These are phyloP conservation scores for Volucella zonaria DNA, from an alignment of 2,888 invertebrate genomes.

Conservation along the genomic window DNA sequence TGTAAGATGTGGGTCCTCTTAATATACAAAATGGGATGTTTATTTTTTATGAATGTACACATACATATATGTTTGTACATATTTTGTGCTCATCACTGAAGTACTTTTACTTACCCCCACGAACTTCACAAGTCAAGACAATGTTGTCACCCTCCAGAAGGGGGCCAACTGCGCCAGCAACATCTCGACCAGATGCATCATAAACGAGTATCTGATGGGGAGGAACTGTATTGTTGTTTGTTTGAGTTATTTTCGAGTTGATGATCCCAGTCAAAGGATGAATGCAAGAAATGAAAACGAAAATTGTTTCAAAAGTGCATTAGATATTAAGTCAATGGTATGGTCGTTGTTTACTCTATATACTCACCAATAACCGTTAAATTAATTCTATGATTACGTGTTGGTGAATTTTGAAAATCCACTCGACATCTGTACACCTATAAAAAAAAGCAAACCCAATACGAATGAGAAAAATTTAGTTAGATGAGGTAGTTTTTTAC, in stretches of 20 bases:
- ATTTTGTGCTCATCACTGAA: conserved; percentile 31
- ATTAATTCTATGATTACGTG: conserved; percentile 93
- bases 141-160: conserved; percentile 92
- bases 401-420: conserved; percentile 94
- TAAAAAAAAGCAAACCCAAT: conserved; percentile 20
- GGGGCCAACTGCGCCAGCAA: conserved; percentile 91
- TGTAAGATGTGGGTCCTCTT: conserved; percentile 36
- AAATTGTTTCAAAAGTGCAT: conserved; percentile 38
- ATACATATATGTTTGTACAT: not conserved
- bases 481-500: conserved; percentile 59
- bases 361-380: conserved; percentile 95
- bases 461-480: not conserved
- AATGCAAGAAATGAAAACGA: conserved; percentile 34
- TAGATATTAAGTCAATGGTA: conserved; percentile 1
- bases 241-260: conserved; percentile 31
- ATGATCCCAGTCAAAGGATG: conserved; percentile 52
- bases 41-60: not conserved
- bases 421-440: conserved; percentile 92
- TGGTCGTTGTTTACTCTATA: not conserved
- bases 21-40: conserved; percentile 13
- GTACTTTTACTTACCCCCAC: conserved; percentile 88
- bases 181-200: conserved; percentile 91
- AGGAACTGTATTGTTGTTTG: conserved; percentile 86
- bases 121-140: conserved; percentile 92
- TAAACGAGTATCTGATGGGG: conserved; percentile 93